Evolutionary conservation across 2,797 vertebrate genomes (phyloP).

Genomic region (Poliocrania exsul): DNA sequence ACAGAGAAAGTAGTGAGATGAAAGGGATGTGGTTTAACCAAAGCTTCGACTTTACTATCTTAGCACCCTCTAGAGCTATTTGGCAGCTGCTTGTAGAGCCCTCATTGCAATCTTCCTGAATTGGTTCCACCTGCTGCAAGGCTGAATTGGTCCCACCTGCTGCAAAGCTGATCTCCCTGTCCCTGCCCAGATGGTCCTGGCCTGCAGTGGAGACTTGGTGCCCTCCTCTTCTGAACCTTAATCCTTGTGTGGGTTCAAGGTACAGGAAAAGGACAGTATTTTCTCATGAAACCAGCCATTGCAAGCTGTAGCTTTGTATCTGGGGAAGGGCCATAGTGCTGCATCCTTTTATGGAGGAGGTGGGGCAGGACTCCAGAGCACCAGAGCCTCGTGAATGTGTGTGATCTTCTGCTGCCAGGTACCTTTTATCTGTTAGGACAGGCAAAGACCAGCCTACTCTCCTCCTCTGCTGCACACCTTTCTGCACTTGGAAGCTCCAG

Average conservation of each 20-base stretch:
- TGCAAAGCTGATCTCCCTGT: background rate
- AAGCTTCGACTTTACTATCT: background rate
- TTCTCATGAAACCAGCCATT: background rate
- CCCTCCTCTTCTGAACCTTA: background rate
- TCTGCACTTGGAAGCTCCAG: background rate
- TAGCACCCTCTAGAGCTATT: background rate
- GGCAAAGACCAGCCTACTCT: background rate
- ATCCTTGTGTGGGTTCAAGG: background rate
- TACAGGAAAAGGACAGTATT: background rate
- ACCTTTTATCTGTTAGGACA: background rate
- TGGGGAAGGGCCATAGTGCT: background rate
- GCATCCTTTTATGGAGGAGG: background rate
- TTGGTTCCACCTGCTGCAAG: background rate
- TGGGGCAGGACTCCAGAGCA: background rate
- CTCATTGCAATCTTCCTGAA: background rate
- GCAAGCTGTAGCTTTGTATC: background rate
- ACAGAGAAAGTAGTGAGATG: background rate
- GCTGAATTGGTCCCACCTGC: background rate
- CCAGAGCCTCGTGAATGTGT: rapidly evolving
- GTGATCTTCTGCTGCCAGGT: background rate
- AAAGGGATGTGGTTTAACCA: background rate
- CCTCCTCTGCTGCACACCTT: background rate
- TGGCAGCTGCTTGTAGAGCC: background rate
- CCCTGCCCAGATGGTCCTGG: background rate
- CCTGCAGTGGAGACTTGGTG: background rate